Evolutionary conservation across 2,113 vertebrate species (phyloP), one percentile per base, ranked within the genome.

Genomic region (Sus scrofa): DNA sequence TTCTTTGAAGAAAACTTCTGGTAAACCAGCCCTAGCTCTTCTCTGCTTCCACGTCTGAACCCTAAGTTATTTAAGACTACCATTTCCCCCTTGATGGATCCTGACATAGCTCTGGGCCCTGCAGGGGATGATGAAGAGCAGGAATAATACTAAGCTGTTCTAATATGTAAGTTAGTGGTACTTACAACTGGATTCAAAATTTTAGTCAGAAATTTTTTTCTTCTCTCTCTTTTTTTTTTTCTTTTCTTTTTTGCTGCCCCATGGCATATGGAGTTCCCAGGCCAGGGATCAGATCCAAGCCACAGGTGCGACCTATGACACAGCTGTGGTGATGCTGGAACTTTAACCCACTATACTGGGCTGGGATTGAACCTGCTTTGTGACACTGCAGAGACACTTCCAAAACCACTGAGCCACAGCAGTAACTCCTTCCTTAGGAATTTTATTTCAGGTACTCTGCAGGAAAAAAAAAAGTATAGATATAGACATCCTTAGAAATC

Each of bases 1-100:
- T 95, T 89, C 62, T 83, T 86, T 73, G 65, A 95, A 96, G 30
- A 54, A 32, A 70, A 12, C 70, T 78, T 86, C 63, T 75, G 1
- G 1, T 83, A 71, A 94, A 83, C 20, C 20, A 50, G 26, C 8
- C 8, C 27, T 71, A 39, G 2, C n/a, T 94, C 19, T 96, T 78
- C 39, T 15, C 37, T 10, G 26, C 5, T 52, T 95, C 56, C 13
- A n/a, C 16, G 87, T 93, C 22, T 65, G 19, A 95, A 91, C 34
- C 4, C 2, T 37, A 56, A 58, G 16, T 77, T 83, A 32, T 86
- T 7, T 15, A 62, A 67, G 39, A 84, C 56, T 37, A 10, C 3
- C 6, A 34, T 7, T 15, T 44, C 12, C 9, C 19, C 10, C 18
- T 16, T 6, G 2, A 10, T 39, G 15, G 19, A 7, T 75, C 67